A percentile compares a stretch with the other conserved stretches of the same genome.
Evolutionary conservation across 2,797 vertebrate genomes (phyloP).

Genomic region (Spinibarbus caldwelli): DNA sequence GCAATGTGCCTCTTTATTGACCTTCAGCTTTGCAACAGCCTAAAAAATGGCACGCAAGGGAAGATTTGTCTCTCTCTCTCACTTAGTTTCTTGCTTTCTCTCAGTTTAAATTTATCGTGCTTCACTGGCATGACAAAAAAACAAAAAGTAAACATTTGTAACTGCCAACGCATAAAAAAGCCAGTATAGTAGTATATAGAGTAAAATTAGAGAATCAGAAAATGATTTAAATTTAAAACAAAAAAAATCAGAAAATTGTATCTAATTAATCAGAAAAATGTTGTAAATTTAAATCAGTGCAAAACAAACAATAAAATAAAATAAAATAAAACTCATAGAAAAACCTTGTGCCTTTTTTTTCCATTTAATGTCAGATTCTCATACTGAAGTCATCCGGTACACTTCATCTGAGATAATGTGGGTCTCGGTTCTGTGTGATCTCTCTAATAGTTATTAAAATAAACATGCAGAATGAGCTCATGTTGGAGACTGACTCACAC

Average conservation of each 20-base stretch:
- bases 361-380: slow-evolving; percentile 6
- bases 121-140: not conserved
- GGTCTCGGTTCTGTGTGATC: not conserved
- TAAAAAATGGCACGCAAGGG: slow-evolving; percentile 2
- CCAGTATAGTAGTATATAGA: not conserved
- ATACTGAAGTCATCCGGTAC: slow-evolving; percentile 39
- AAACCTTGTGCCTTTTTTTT: too few species aligned
- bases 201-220: not conserved
- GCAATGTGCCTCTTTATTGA: slow-evolving; percentile 30
- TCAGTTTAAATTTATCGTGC: not conserved
- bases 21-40: slow-evolving; percentile 39
- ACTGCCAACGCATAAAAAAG: not conserved
- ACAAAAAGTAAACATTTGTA: not conserved
- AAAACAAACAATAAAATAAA: too few species aligned
- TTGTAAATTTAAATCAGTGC: not conserved
- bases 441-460: slow-evolving; percentile 55
- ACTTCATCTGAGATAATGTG: slow-evolving; percentile 36
- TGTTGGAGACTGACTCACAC: slow-evolving; percentile 11
- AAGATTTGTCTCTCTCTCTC: not conserved
- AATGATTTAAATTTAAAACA: not conserved
- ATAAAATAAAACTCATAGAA: not conserved
- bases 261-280: not conserved
- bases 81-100: not conserved
- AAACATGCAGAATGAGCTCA: slow-evolving; percentile 34
- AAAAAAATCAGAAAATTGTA: not conserved